These are phyloP conservation scores for Calliopum simillimum DNA, from an alignment of 2,888 invertebrate species.

Conservation along the genomic window DNA sequence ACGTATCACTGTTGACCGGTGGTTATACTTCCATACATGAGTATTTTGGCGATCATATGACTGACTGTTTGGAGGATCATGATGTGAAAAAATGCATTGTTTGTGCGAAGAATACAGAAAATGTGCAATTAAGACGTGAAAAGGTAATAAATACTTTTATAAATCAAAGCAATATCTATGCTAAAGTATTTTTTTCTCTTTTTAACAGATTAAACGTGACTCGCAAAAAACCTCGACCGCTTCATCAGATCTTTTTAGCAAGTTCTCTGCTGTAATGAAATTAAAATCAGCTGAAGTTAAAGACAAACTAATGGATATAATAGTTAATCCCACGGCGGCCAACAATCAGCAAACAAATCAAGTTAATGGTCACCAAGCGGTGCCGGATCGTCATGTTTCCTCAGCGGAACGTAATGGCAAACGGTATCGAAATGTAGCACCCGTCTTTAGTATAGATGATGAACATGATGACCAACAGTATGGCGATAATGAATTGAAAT, in stretches of 20 bases:
- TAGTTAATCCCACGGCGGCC: slow-evolving; percentile 79
- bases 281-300: slow-evolving; percentile 92
- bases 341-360: slow-evolving; percentile 18
- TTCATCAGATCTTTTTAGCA: slow-evolving; percentile 79
- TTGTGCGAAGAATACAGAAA: slow-evolving; percentile 71
- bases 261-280: slow-evolving; percentile 88
- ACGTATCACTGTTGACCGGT: slow-evolving; percentile 91
- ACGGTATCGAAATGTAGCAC: slow-evolving; percentile 88
- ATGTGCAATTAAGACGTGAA: slow-evolving; percentile 47
- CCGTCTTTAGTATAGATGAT: slow-evolving; percentile 95
- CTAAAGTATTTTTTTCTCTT: slow-evolving; percentile 16
- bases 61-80: slow-evolving; percentile 87
- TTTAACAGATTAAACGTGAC: slow-evolving; percentile 38
- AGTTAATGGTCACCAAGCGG: slow-evolving; percentile 36
- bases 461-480: slow-evolving; percentile 74
- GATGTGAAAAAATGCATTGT: slow-evolving; percentile 83
- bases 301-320: slow-evolving; percentile 90
- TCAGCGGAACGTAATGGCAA: slow-evolving; percentile 87
- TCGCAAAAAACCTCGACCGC: slow-evolving; percentile 59
- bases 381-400: slow-evolving; percentile 82
- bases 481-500: slow-evolving; percentile 48
- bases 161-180: no score
- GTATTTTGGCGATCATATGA: slow-evolving; percentile 84
- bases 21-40: slow-evolving; percentile 90
- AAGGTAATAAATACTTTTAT: no score